phyloP scores from a whole-genome alignment of 2,888 invertebrate species.

The Microchrysa polita region DNA sequence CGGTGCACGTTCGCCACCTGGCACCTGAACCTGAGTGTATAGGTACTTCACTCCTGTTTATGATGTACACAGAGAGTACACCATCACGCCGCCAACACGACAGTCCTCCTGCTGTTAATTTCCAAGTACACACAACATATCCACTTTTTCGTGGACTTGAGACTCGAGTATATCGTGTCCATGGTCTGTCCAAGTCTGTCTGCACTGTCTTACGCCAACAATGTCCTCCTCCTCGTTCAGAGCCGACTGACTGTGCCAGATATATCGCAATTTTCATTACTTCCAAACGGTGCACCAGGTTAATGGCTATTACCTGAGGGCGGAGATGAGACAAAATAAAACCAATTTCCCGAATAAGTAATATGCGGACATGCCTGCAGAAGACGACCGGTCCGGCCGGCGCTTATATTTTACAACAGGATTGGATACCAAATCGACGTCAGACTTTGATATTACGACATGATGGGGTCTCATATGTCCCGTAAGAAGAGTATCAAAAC shows the following conservation, averaged over 20 bases:
- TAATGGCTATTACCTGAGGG: conserved; percentile 43
- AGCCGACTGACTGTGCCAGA: too few relatives aligned
- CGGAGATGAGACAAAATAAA: conserved; percentile 41
- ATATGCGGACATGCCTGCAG: background rate
- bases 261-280: conserved; percentile 38
- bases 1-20: conserved; percentile 42
- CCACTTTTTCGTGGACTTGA: conserved; percentile 39
- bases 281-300: conserved; percentile 41
- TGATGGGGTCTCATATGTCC: conserved; percentile 9
- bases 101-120: conserved; percentile 41
- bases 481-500: background rate
- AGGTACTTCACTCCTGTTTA: conserved; percentile 33
- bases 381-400: too few relatives aligned
- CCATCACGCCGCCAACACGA: too few relatives aligned
- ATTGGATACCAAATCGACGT: background rate
- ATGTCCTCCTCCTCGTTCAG: too few relatives aligned
- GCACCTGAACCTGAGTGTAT: too few relatives aligned
- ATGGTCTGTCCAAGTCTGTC: too few relatives aligned
- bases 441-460: background rate
- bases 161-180: conserved; percentile 7
- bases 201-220: background rate
- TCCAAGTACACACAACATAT: conserved; percentile 40
- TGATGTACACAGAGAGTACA: conserved; percentile 22
- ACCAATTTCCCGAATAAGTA: conserved; percentile 27
- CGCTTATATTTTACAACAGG: conserved; percentile 21